phyloP scores from a whole-genome alignment of 92 coral and sea anemone species.

The Porites rus region DNA sequence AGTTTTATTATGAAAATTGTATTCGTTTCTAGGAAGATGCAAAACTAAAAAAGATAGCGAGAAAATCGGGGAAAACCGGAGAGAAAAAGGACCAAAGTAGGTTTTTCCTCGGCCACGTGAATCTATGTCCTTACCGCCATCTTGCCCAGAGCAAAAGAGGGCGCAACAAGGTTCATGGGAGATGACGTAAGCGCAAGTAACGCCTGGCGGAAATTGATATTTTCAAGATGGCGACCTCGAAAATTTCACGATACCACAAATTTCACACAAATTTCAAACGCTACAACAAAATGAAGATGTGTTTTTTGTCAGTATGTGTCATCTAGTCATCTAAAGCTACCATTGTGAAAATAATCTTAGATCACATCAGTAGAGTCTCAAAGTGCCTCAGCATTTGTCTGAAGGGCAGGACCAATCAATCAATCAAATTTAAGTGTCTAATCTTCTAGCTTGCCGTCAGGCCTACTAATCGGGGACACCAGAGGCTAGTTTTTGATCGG shows the following conservation, averaged over 20 bases:
- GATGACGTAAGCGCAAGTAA: constrained; percentile 24
- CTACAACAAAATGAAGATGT: too few species aligned
- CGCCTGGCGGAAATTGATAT: constrained; percentile 31
- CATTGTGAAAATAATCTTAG: too few species aligned
- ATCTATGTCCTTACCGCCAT: constrained; percentile 36
- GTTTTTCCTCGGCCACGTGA: constrained; percentile 55
- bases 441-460: too few species aligned
- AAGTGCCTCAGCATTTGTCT: too few species aligned
- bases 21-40: background rate
- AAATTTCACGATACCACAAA: background rate
- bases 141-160: constrained; percentile 34
- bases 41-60: background rate
- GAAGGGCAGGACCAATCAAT: too few species aligned
- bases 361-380: too few species aligned
- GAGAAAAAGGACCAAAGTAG: background rate
- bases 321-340: too few species aligned
- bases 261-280: background rate
- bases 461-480: too few species aligned
- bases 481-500: too few species aligned
- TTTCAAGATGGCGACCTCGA: background rate
- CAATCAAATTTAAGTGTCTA: too few species aligned
- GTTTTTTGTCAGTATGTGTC: too few species aligned
- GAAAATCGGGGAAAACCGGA: background rate
- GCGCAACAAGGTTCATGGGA: constrained; percentile 35
- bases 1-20: background rate